phyloP scores from a whole-genome alignment of 2,113 vertebrate species.

The Percopsis transmontana region DNA sequence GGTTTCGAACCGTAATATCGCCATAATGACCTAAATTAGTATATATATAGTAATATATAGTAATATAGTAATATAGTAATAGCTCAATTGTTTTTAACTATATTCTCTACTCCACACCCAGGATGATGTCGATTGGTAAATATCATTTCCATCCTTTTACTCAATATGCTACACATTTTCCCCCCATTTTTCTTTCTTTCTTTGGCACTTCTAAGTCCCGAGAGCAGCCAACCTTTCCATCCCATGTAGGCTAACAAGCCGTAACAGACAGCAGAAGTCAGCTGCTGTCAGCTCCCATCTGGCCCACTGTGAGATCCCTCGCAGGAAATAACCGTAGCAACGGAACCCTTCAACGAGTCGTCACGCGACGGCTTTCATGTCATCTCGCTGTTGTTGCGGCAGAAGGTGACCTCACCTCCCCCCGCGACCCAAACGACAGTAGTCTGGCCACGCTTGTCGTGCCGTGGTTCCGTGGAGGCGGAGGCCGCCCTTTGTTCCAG shows the following conservation, averaged over 20 bases:
- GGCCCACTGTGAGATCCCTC: constrained; percentile 37
- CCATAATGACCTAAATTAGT: too few species aligned
- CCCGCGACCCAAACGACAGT: constrained; percentile 41
- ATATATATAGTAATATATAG: too few species aligned
- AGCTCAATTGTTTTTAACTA: too few species aligned
- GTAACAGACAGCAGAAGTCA: constrained; percentile 72
- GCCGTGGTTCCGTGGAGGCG: constrained; percentile 36
- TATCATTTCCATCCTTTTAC: not conserved
- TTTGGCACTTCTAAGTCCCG: constrained; percentile 13
- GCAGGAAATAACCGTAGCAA: constrained; percentile 60
- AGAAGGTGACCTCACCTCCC: constrained; percentile 68
- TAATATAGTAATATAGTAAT: too few species aligned
- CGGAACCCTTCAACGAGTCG: constrained; percentile 44
- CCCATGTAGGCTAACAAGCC: constrained; percentile 61
- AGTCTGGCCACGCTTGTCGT: constrained; percentile 41
- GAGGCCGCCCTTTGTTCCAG: constrained; percentile 63
- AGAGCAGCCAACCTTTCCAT: constrained; percentile 61
- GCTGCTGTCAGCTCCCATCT: constrained; percentile 59
- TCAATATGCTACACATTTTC: constrained; percentile 14
- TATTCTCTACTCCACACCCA: not conserved
- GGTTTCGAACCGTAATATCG: too few species aligned
- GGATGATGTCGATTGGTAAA: not conserved
- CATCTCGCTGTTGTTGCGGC: constrained; percentile 35
- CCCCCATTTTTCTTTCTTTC: constrained; percentile 36
- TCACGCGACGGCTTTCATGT: constrained; percentile 54